Conservation (phyloP, 2,888 invertebrate species). For the Tubiluchus corallicola region DNA sequence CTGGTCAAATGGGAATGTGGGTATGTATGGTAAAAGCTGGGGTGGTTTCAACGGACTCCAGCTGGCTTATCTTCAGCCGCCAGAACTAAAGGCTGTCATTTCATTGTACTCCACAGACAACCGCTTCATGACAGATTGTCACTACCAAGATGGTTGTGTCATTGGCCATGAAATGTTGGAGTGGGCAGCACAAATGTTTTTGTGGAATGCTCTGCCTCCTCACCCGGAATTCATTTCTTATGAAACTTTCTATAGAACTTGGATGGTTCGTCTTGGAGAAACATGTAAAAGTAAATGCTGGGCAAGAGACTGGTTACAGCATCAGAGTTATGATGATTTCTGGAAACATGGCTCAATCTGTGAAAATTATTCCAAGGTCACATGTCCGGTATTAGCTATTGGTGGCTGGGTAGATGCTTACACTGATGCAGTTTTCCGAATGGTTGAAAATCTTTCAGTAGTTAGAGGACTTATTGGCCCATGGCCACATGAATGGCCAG, state of each 20-base stretch:
- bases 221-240: constrained; percentile 9
- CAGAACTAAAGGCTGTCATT: constrained; percentile 14
- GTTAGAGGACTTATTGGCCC: constrained; percentile 13
- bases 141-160: constrained; percentile 14
- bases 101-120: constrained; percentile 14
- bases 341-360: constrained; percentile 15
- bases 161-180: constrained; percentile 11
- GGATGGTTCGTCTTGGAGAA: constrained; percentile 8
- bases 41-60: constrained; percentile 16
- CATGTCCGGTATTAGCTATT: constrained; percentile 7
- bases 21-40: constrained; percentile 16
- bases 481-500: constrained; percentile 14
- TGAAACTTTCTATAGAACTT: too few species aligned
- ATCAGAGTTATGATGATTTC: constrained; percentile 13
- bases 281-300: constrained; percentile 9
- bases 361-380: constrained; percentile 11
- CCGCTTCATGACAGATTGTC: constrained; percentile 15
- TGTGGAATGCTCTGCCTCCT: constrained; percentile 12
- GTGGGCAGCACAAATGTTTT: constrained; percentile 14
- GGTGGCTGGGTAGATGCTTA: constrained; percentile 14
- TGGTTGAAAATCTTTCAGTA: constrained; percentile 9
- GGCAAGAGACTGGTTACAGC: constrained; percentile 11
- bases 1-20: constrained; percentile 14
- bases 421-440: constrained; percentile 11
- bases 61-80: constrained; percentile 13